These are phyloP conservation scores for Trematomus loennbergii DNA, from an alignment of 2,113 vertebrate species.

Conservation along the genomic window DNA sequence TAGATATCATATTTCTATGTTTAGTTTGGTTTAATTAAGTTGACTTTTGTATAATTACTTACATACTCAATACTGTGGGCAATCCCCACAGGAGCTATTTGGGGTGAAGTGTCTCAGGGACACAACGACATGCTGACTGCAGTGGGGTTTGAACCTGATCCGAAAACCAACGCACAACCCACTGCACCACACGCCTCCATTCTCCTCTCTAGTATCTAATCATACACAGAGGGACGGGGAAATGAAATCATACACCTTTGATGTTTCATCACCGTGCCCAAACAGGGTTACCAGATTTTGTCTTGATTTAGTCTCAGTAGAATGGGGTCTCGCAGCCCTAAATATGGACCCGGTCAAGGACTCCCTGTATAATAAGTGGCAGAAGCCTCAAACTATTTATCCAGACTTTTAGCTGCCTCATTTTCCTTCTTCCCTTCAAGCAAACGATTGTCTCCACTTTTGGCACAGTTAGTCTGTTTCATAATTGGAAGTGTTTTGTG, in stretches of 20 bases:
- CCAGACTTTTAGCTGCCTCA: neutral
- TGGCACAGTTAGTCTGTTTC: no score
- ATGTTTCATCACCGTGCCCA: constrained; percentile 61
- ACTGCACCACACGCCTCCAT: no score
- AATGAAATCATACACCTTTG: constrained; percentile 71
- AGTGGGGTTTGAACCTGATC: no score
- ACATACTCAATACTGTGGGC: no score
- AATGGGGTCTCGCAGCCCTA: constrained; percentile 61
- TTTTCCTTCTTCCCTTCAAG: no score
- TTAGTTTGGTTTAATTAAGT: neutral
- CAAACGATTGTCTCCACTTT: no score
- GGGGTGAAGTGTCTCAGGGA: no score
- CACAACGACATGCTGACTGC: no score
- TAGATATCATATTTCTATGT: neutral
- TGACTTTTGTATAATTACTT: no score
- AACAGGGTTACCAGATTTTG: constrained; percentile 49
- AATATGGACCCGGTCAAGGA: constrained; percentile 78
- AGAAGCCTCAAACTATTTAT: neutral
- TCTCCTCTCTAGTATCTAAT: constrained; percentile 48
- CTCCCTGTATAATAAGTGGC: constrained; percentile 39
- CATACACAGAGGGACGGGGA: constrained; percentile 32
- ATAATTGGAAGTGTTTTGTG: no score
- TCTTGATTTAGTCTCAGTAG: constrained; percentile 62
- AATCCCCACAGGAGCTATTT: no score
- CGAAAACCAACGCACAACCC: no score